Conservation (phyloP, 2,797 vertebrate genomes). For the Acanthornis magna region DNA sequence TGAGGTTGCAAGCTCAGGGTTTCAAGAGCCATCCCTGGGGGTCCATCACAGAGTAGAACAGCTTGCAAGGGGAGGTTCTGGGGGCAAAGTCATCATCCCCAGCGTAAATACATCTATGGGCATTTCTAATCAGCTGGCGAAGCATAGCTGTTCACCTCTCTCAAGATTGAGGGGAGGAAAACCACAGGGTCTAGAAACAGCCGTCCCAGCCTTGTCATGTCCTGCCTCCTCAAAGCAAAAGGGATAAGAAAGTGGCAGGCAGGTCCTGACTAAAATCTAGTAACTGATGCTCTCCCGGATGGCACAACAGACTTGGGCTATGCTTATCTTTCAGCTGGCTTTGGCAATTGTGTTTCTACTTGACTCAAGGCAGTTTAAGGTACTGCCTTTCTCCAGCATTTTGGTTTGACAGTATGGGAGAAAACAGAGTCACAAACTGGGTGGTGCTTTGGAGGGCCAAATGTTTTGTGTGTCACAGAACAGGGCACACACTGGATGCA, state of each 20-base stretch:
- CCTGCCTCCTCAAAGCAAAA: not conserved
- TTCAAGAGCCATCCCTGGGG: not conserved
- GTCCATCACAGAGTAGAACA: not conserved
- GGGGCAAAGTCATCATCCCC: not conserved
- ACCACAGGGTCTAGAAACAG: not conserved
- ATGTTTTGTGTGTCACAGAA: not conserved
- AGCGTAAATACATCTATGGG: not conserved
- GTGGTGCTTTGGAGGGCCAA: not conserved
- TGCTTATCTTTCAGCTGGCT: not conserved
- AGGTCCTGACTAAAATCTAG: not conserved
- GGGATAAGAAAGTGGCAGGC: not conserved
- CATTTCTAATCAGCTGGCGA: not conserved
- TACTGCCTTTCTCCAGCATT: not conserved
- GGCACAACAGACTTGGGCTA: not conserved
- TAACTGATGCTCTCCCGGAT: not conserved
- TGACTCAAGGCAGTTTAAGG: not conserved
- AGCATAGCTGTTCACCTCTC: not conserved
- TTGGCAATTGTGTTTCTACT: not conserved
- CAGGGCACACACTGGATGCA: not conserved
- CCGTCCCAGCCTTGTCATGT: not conserved
- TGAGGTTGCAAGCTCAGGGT: not conserved
- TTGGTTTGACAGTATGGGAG: not conserved
- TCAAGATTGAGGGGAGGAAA: not conserved
- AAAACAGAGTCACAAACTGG: not conserved
- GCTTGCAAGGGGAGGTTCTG: not conserved